Evolutionary conservation across 2,797 vertebrate species (phyloP).

Genomic region (Characodon lateralis): DNA sequence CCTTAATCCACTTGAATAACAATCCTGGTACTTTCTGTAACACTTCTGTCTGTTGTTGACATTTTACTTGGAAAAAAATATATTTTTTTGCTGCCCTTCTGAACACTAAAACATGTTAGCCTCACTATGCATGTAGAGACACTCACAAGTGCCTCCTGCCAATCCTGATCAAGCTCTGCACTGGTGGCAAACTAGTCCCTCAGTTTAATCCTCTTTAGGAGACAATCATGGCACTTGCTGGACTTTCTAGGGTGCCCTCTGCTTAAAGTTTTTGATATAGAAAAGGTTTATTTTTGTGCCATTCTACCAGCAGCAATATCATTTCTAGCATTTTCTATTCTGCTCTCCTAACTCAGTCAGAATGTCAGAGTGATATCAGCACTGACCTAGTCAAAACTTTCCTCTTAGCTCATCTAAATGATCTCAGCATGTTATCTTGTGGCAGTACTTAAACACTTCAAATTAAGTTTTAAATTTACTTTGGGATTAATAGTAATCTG

Average conservation of each 20-base stretch:
- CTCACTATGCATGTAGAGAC: neutral
- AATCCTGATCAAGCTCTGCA: neutral
- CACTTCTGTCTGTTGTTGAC: neutral
- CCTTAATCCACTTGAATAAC: neutral
- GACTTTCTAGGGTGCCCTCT: neutral
- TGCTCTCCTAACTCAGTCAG: neutral
- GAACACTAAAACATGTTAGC: neutral
- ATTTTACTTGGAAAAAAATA: neutral
- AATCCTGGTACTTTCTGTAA: neutral
- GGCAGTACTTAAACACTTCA: neutral
- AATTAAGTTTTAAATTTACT: neutral
- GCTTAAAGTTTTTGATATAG: no score
- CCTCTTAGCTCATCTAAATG: neutral
- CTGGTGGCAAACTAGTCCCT: neutral
- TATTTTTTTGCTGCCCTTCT: neutral
- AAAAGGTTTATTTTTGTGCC: neutral
- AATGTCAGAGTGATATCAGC: neutral
- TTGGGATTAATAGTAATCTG: neutral
- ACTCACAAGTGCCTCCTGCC: neutral
- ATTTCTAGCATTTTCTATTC: neutral
- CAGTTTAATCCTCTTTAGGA: neutral
- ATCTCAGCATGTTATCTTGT: neutral
- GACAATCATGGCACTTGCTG: neutral
- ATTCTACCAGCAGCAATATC: no score
- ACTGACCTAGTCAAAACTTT: neutral